Evolutionary conservation across 64 coral and sea anemone genomes (phyloP).

Genomic region (Stichodactyla helianthus): DNA sequence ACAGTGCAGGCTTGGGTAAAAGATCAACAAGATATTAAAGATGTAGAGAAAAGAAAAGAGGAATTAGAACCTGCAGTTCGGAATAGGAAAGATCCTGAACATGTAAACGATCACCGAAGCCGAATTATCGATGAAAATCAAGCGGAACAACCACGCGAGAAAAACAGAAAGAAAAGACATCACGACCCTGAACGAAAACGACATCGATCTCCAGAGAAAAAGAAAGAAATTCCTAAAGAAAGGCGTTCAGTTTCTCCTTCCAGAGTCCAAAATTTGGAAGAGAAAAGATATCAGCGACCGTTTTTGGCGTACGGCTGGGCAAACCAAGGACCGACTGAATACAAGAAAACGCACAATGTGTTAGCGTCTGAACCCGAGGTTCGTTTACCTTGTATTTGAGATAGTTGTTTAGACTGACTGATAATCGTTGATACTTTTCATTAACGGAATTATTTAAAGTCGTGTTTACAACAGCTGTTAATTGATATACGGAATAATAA

Average conservation of each 20-base stretch:
- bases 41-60: background rate
- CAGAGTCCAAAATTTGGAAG: slow-evolving; percentile 16
- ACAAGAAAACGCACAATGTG: slow-evolving; percentile 90
- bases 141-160: background rate
- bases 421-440: background rate
- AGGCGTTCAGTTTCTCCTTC: slow-evolving; percentile 19
- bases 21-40: background rate
- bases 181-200: slow-evolving; percentile 1
- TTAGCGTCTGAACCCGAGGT: slow-evolving; percentile 69
- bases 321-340: slow-evolving; percentile 80
- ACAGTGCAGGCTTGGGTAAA: slow-evolving; percentile 49
- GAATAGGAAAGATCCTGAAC: background rate
- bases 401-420: background rate
- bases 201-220: slow-evolving; percentile 19
- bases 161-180: background rate
- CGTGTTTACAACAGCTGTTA: background rate
- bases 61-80: background rate
- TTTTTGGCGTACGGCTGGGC: slow-evolving; percentile 94
- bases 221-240: slow-evolving; percentile 7
- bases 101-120: background rate
- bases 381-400: background rate
- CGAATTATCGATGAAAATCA: background rate
- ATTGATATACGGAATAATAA: too few relatives aligned
- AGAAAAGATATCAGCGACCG: slow-evolving; percentile 41
- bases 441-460: background rate